Evolutionary conservation across 2,113 vertebrate genomes (phyloP), one percentile per base, ranked within the genome.

Genomic region (Tragelaphus imberbis): DNA sequence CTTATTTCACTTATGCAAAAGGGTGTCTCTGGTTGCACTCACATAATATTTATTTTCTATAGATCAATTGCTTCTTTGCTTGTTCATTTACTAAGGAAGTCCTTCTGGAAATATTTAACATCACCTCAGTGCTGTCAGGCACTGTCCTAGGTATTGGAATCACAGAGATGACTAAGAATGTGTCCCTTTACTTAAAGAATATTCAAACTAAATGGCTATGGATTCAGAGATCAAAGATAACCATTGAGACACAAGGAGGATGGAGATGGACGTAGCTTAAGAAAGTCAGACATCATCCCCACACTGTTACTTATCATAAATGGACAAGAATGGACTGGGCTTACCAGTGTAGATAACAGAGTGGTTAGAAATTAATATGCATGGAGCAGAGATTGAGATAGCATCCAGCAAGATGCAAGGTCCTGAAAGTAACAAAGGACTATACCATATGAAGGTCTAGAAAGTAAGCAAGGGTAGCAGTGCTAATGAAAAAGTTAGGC

Each of bases 81-180:
- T 17, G 36, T 79, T 84, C 7, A 80, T 79, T 95, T 28, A 92
- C 59, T 87, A 63, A 21, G 2, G 33, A 4, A 82, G 3, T 80
- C 13, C 79, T 96, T 95, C 84, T 86, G 23, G 12, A 95, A 87
- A 82, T 94, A 86, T 51, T 89, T 95, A 77, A 89, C 15, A 58
- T 49, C 10, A 1, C 10, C 5, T 96, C 4, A 19, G 79, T 68
- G 14, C 8, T n/a, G 19, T 75, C 88, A 81, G 36, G 58, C 14
- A 85, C 27, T 71, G 8, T 25, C 68, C 1, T 25, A 93, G 3
- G 16, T 2, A 6, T 9, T 77, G 19, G 14, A 91, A 86, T 23
- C 6, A 47, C 4, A 92, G 27, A 92, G 36, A 71, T 36, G 2
- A 58, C 65, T 61, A 84, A 94, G 7, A 84, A 44, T 49, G 17